Conservation (phyloP, 2,797 vertebrate genomes). For the Leuciscus waleckii region DNA sequence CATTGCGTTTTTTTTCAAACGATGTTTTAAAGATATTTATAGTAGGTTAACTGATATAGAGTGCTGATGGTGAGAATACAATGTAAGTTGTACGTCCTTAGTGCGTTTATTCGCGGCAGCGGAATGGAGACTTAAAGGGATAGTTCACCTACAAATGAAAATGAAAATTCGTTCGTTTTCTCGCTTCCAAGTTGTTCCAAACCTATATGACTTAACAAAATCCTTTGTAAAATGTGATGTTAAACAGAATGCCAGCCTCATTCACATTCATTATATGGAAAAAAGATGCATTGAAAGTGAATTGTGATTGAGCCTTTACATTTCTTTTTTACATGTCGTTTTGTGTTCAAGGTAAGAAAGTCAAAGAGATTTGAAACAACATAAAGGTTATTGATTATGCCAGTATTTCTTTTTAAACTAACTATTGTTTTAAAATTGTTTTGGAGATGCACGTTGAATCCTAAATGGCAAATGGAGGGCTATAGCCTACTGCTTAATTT, state of each 20-base stretch:
- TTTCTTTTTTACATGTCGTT: not conserved
- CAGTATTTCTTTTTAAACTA: not conserved
- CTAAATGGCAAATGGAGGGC: not conserved
- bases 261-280: not conserved
- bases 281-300: not conserved
- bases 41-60: not conserved
- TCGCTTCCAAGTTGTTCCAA: not conserved
- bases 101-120: slow-evolving; percentile 17
- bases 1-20: slow-evolving; percentile 29
- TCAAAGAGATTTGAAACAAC: not conserved
- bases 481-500: not conserved
- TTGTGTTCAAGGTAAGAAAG: not conserved
- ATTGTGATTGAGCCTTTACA: slow-evolving; percentile 1
- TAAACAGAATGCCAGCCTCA: not conserved
- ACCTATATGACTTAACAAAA: not conserved
- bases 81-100: not conserved
- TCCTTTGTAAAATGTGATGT: not conserved
- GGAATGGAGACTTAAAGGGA: slow-evolving; percentile 19
- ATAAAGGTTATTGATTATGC: not conserved
- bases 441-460: not conserved
- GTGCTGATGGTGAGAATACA: not conserved
- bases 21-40: not conserved
- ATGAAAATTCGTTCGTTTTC: not conserved
- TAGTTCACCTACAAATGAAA: not conserved
- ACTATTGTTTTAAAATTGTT: not conserved